A percentile compares a stretch with the other conserved stretches of the same genome.
These are phyloP conservation scores for Cerceris rybyensis DNA, from an alignment of 2,888 invertebrate genomes.

Conservation along the genomic window DNA sequence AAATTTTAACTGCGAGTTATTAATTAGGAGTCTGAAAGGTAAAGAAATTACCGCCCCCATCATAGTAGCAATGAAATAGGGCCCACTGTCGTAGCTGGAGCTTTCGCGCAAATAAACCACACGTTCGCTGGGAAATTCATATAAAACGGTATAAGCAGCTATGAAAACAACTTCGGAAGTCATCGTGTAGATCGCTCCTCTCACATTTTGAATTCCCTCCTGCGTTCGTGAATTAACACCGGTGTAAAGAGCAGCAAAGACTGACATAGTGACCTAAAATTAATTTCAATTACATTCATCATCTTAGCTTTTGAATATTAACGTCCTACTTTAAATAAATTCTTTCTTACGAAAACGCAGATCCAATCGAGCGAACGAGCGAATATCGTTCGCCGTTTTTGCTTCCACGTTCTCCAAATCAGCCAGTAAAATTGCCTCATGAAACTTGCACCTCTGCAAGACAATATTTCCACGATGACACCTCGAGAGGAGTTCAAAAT, in stretches of 20 bases:
- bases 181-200: constrained; percentile 83
- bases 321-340: neutral
- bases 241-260: constrained; percentile 81
- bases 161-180: constrained; percentile 83
- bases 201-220: constrained; percentile 82
- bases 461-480: neutral
- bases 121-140: constrained; percentile 81
- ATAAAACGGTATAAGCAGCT: constrained; percentile 82
- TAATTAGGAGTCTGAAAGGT: neutral
- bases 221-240: constrained; percentile 82
- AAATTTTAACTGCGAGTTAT: neutral
- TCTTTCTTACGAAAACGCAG: constrained; percentile 39
- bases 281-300: constrained; percentile 11
- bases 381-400: constrained; percentile 77
- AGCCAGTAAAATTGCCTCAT: constrained; percentile 81
- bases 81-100: constrained; percentile 82
- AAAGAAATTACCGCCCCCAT: constrained; percentile 65
- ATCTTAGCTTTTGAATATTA: neutral
- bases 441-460: constrained; percentile 78
- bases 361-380: constrained; percentile 48
- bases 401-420: constrained; percentile 80
- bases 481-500: neutral
- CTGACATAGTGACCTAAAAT: constrained; percentile 79
- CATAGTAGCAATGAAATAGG: constrained; percentile 79
- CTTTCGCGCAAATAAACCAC: constrained; percentile 82